These are phyloP conservation scores for Sebastolobus altivelis DNA, from an alignment of 2,797 vertebrate genomes.

Conservation along the genomic window DNA sequence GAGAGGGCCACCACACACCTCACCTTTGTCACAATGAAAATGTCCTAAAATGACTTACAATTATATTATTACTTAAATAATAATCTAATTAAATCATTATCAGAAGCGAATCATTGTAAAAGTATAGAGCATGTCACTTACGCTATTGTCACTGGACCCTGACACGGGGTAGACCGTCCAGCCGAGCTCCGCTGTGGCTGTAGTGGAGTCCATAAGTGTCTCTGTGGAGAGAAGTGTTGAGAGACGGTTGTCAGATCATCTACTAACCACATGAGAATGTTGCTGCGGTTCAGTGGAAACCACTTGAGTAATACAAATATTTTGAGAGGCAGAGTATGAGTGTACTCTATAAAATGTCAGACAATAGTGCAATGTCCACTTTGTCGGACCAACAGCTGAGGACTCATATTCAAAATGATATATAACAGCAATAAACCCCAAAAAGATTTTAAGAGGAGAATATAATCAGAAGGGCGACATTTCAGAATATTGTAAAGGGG, in stretches of 20 bases:
- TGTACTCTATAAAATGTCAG: background rate
- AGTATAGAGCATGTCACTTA: conserved; percentile 69
- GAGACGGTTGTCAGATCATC: conserved; percentile 54
- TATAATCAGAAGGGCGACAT: background rate
- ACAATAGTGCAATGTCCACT: background rate
- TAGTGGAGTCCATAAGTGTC: conserved; percentile 98
- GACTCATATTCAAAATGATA: too few relatives aligned
- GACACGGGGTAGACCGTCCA: conserved; percentile 97
- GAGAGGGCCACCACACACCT: conserved; percentile 17
- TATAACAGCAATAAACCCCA: background rate
- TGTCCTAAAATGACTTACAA: background rate
- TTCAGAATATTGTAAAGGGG: background rate
- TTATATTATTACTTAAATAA: conserved; percentile 15
- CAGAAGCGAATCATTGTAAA: background rate
- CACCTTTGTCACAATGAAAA: conserved; percentile 10
- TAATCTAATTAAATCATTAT: conserved; percentile 19
- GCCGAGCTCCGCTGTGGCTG: conserved; percentile 97
- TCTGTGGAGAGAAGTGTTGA: conserved; percentile 85
- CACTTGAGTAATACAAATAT: background rate
- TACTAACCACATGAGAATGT: conserved; percentile 9
- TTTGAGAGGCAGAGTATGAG: background rate
- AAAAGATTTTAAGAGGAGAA: background rate
- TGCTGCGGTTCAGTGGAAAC: conserved; percentile 11
- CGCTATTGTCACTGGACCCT: conserved; percentile 91
- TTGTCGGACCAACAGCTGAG: background rate